Conservation (phyloP, 2,888 invertebrate genomes). For the Apotomis betuletana region DNA sequence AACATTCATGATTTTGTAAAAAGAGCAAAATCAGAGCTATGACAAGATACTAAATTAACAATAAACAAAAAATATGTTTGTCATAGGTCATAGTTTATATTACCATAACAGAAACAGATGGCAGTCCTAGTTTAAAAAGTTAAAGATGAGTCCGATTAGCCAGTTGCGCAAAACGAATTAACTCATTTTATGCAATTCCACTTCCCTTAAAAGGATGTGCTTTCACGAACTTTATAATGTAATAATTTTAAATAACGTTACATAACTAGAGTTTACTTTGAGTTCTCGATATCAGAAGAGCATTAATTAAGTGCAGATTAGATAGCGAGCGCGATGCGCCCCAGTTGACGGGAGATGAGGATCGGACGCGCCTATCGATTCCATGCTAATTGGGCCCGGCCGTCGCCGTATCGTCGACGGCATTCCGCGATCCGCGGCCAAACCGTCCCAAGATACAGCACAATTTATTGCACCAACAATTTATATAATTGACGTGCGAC, state of each 20-base stretch:
- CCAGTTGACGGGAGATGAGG: constrained; percentile 75
- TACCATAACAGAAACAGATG: not conserved
- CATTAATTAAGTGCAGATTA: constrained; percentile 78
- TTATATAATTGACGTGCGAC: constrained; percentile 82
- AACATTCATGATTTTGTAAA: no score
- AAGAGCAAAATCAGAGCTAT: no score
- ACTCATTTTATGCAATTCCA: constrained; percentile 20
- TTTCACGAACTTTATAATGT: constrained; percentile 12
- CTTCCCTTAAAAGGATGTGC: constrained; percentile 15
- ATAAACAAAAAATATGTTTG: no score
- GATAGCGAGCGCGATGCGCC: constrained; percentile 74
- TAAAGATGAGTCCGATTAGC: constrained; percentile 29
- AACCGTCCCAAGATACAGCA: constrained; percentile 78
- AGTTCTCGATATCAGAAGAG: constrained; percentile 65
- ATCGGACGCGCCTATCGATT: constrained; percentile 79
- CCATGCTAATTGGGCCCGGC: constrained; percentile 81
- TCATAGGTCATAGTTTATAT: not conserved
- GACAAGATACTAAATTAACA: no score
- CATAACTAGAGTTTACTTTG: constrained; percentile 48
- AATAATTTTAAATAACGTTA: no score
- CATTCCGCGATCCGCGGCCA: constrained; percentile 58
- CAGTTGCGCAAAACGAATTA: constrained; percentile 4
- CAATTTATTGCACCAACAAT: constrained; percentile 83
- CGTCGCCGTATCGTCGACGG: constrained; percentile 68
- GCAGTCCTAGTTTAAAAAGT: constrained; percentile 2